Base-by-base conservation (phyloP, 2,888 invertebrate genomes). In the Noctuana brunneofusca region DNA sequence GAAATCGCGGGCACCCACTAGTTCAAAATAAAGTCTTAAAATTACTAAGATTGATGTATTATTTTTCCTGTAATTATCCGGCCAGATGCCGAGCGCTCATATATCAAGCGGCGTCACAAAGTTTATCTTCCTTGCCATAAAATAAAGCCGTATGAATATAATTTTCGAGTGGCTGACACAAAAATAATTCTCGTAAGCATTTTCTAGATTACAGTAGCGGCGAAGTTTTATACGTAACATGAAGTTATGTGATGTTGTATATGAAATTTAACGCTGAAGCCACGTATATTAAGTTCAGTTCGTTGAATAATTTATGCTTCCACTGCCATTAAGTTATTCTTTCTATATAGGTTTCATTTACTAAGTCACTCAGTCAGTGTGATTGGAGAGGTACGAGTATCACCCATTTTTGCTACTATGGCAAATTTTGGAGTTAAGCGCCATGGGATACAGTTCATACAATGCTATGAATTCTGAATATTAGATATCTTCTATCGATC, bases 41-140 rank as follows among this genome's bases (percentile, higher is more conserved):
- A 3, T 1, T 53, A 41, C 6, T 41, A 54, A 54, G 41, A 53
- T 54, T 41, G 54, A 54, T 54, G 41, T 54, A 41, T 27, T 30
- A 43, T 55, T 55, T 41, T 55, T 18, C 16, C 12, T 27, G 24
- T 12, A 43, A 55, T 53, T 53, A 53, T 41, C 41, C 38, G 24
- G 27, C 24, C 55, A 55, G 24, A 43, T 55, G 55, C 55, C 41
- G 24, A 9, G 27, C 43, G 27, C 55, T 22, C 55, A 55, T 55
- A 55, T 43, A 56, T 56, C 56, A 56, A 56, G 56, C 27, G 30
- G 41, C 30, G 56, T 46, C 46, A 56, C 56, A 56, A 56, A 56
- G 56, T 56, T 56, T 56, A 56, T 56, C 56, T 56, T 43, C 46
- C 20, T 18, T n/a, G 46, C 56, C 56, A 56, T 56, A 46, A 56